phyloP scores from a whole-genome alignment of 1,140 invertebrate genomes.

The Carposina sasakii region DNA sequence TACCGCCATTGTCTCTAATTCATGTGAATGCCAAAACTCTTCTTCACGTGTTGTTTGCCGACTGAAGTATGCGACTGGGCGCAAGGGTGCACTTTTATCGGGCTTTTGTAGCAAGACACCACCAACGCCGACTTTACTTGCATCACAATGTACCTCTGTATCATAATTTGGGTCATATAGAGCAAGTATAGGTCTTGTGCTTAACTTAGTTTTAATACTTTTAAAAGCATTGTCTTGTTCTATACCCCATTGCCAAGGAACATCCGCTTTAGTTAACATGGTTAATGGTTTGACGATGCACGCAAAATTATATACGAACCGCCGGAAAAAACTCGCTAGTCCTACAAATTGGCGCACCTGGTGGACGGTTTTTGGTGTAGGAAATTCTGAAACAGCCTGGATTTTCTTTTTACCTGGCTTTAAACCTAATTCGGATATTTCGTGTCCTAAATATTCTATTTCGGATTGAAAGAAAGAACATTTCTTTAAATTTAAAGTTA shows the following conservation, averaged over 20 bases:
- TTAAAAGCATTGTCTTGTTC: slow-evolving; percentile 27
- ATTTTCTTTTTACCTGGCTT: slow-evolving; percentile 5
- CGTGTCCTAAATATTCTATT: slow-evolving; percentile 9
- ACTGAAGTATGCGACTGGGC: slow-evolving; percentile 12
- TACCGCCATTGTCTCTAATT: slow-evolving; percentile 40
- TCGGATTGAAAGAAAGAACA: slow-evolving; percentile 9
- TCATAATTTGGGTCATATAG: slow-evolving; percentile 30
- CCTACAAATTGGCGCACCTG: slow-evolving; percentile 12
- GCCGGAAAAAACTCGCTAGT: slow-evolving; percentile 33
- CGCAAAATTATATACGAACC: slow-evolving; percentile 34
- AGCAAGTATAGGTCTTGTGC: slow-evolving; percentile 26
- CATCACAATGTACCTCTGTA: slow-evolving; percentile 22
- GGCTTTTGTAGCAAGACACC: slow-evolving; percentile 19
- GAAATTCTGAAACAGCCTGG: slow-evolving; percentile 9
- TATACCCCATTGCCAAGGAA: slow-evolving; percentile 29
- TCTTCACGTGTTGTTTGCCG: slow-evolving; percentile 39
- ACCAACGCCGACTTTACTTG: slow-evolving; percentile 21
- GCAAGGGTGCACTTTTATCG: neutral
- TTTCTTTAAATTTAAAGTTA: slow-evolving; percentile 11
- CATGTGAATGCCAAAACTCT: slow-evolving; percentile 49
- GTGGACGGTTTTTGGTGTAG: slow-evolving; percentile 8
- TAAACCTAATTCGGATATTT: slow-evolving; percentile 7
- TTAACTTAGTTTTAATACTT: slow-evolving; percentile 1
- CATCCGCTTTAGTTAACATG: slow-evolving; percentile 31
- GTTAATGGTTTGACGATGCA: slow-evolving; percentile 29